A percentile compares a stretch with the other conserved stretches of the same genome.
These are phyloP conservation scores for Tinea semifulvella DNA, from an alignment of 2,888 invertebrate species.

Conservation along the genomic window DNA sequence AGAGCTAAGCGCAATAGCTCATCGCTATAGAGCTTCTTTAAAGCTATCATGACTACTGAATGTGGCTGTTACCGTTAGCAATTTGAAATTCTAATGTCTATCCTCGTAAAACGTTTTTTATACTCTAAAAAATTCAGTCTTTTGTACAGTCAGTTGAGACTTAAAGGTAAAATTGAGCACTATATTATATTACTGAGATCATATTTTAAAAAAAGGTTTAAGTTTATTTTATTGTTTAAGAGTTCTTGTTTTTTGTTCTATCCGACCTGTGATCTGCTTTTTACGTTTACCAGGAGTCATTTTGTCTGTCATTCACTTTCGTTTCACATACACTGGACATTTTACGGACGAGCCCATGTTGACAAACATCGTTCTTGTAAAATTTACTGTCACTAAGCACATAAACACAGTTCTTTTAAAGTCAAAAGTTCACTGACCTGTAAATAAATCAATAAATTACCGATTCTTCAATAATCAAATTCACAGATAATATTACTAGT, in stretches of 20 bases:
- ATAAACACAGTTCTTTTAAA: neutral
- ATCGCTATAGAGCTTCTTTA: slow-evolving; percentile 84
- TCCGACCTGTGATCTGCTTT: slow-evolving; percentile 30
- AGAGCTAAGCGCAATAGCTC: slow-evolving; percentile 84
- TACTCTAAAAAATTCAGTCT: slow-evolving; percentile 25
- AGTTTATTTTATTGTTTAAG: slow-evolving; percentile 17
- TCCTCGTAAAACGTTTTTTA: slow-evolving; percentile 14
- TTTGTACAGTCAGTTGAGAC: slow-evolving; percentile 21
- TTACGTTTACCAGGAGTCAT: slow-evolving; percentile 59
- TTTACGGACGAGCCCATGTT: slow-evolving; percentile 9
- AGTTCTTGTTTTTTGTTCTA: slow-evolving; percentile 29
- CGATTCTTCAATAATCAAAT: neutral
- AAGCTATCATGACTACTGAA: slow-evolving; percentile 70
- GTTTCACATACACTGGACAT: neutral
- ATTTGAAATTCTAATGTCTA: slow-evolving; percentile 17
- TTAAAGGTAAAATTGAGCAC: slow-evolving; percentile 40
- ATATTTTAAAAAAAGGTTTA: slow-evolving; percentile 17
- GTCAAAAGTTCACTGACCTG: neutral
- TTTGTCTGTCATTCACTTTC: slow-evolving; percentile 40
- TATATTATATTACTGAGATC: slow-evolving; percentile 46
- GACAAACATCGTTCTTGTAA: neutral
- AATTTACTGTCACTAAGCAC: neutral
- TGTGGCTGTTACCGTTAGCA: neutral
- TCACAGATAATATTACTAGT: neutral
- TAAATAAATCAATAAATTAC: neutral